Conservation (phyloP, 1,140 invertebrate genomes). For the Lutraria rhynchaena region DNA sequence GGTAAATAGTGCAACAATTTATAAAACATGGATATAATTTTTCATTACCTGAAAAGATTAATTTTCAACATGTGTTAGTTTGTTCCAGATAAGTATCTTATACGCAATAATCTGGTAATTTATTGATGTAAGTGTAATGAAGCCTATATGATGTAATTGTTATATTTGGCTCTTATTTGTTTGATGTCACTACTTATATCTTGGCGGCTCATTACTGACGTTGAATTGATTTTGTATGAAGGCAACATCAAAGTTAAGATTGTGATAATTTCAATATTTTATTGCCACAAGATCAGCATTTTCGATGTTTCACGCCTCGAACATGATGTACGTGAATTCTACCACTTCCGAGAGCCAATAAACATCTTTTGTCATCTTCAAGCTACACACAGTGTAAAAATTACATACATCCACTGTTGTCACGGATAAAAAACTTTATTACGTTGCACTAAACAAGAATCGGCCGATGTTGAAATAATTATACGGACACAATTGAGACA, state of each 20-base stretch:
- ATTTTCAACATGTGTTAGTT: no score
- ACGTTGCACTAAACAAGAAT: constrained; percentile 21
- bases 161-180: no score
- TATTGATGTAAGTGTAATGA: no score
- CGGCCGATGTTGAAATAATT: constrained; percentile 33
- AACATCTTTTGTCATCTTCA: constrained; percentile 17
- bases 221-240: not conserved
- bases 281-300: constrained; percentile 17
- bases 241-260: constrained; percentile 25
- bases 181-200: no score
- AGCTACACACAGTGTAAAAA: constrained; percentile 33
- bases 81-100: no score
- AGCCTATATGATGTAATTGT: no score
- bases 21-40: no score
- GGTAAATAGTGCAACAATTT: no score
- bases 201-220: no score
- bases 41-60: no score
- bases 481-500: constrained; percentile 14
- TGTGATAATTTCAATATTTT: constrained; percentile 34
- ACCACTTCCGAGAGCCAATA: constrained; percentile 45
- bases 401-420: constrained; percentile 29
- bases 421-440: constrained; percentile 16
- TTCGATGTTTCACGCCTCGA: constrained; percentile 35
- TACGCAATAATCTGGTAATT: no score
- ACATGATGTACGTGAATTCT: constrained; percentile 40